Evolutionary conservation across 2,888 invertebrate species (phyloP), one percentile per base, ranked within the genome.

Genomic region (Drosophila helvetica): DNA sequence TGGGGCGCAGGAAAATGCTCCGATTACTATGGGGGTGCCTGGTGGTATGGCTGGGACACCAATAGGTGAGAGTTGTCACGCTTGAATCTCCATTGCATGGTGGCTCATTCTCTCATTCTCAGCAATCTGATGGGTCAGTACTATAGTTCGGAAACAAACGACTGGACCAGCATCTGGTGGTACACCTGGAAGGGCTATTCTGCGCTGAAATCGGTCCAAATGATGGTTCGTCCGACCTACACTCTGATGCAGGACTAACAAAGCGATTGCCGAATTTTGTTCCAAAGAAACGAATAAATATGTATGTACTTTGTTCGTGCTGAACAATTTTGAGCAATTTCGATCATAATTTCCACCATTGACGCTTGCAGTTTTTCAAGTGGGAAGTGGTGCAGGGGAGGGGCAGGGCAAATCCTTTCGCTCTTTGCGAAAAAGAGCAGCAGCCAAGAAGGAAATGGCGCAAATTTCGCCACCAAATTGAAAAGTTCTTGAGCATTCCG

Each of bases 381-480:
- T 38, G 65, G 45, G 27, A 30, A 47, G 50, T 38, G 65, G 45
- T 18, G 12, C 9, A 15, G 7, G 22, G 48, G 33, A 12, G 12
- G 33, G 12, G 9, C 22, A 27, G 25, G 30, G 9, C 17, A 17
- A 47, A 17, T 27, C 65, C 46, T 25, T 70, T 47, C 17, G 27
- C 33, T 42, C 72, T 45, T 54, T 53, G 22, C 19, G 42, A 57
- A 30, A 15, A 47, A 65, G 45, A 51, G 15, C 45, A 50, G 46
- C 50, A 50, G 46, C 52, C 66, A 64, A 73, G 79, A 62, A 83
- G 79, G 64, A 83, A 80, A 83, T 79, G 75, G 73, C 64, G 67
- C 78, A 80, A 83, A 86, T 80, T 79, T 77, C 63, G 80, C 65
- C 68, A 65, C 71, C 77, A 81, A 85, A 86, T 78, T 80, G 84